A percentile compares a stretch with the other conserved stretches of the same genome.
Conservation (phyloP, 1,140 invertebrate genomes). For the Drosophila carrolli region DNA sequence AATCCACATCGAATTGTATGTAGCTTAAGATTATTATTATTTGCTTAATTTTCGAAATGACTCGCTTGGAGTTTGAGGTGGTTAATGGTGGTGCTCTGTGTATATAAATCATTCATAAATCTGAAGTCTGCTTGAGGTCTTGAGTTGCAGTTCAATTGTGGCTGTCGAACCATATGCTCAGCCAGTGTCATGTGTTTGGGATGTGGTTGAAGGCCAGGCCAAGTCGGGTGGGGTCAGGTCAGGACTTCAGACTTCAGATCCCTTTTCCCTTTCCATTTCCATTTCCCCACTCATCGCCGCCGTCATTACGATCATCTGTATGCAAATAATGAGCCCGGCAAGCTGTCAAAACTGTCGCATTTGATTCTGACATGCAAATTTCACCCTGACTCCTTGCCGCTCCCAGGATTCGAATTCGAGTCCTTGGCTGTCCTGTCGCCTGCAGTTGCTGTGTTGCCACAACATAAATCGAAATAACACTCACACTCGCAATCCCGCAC, state of each 20-base stretch:
- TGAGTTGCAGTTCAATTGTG: slow-evolving; percentile 11
- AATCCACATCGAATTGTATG: no score
- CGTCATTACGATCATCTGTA: slow-evolving; percentile 43
- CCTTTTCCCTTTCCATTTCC: no score
- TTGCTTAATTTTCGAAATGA: neutral
- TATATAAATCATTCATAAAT: neutral
- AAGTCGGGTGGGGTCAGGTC: neutral
- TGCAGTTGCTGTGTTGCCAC: slow-evolving; percentile 65
- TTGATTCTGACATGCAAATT: slow-evolving; percentile 78
- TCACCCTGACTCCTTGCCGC: slow-evolving; percentile 17
- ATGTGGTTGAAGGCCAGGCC: slow-evolving; percentile 29
- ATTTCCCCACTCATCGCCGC: slow-evolving; percentile 20
- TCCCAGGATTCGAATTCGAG: slow-evolving; percentile 1
- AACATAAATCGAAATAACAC: slow-evolving; percentile 73
- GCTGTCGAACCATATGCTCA: neutral
- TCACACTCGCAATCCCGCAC: neutral
- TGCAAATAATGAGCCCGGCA: slow-evolving; percentile 69
- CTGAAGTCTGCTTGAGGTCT: neutral
- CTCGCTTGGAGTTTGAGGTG: neutral
- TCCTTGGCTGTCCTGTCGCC: slow-evolving; percentile 41
- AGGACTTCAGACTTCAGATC: neutral
- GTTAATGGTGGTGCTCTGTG: no score
- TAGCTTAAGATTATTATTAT: no score
- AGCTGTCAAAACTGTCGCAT: slow-evolving; percentile 75
- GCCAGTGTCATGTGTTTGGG: slow-evolving; percentile 9